phyloP scores from a whole-genome alignment of 2,888 invertebrate species.

The Cosmorhoe ocellata region DNA sequence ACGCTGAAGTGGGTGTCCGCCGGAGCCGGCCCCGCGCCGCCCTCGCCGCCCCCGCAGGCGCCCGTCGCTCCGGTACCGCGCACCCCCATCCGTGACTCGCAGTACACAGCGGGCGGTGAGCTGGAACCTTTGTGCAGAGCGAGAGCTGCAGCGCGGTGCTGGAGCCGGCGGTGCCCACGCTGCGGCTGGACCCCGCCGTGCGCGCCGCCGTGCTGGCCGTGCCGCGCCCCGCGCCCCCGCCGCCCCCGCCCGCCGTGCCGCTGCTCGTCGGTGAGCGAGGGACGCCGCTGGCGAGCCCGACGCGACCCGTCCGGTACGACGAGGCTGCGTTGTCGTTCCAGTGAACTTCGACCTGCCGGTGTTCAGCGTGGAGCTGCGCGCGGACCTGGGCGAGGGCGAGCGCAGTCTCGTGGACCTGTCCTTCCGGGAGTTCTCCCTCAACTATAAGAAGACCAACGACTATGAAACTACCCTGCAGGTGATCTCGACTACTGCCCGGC shows the following conservation, averaged over 20 bases:
- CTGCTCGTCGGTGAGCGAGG: slow-evolving; percentile 21
- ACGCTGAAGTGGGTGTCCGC: slow-evolving; percentile 74
- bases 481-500: too few relatives aligned
- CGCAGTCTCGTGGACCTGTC: slow-evolving; percentile 92
- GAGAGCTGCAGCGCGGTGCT: slow-evolving; percentile 36
- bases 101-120: too few relatives aligned
- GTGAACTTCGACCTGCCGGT: slow-evolving; percentile 88
- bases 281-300: too few relatives aligned
- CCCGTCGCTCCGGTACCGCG: slow-evolving; percentile 1
- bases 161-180: slow-evolving; percentile 67
- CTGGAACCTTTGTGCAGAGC: slow-evolving; percentile 16
- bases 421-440: slow-evolving; percentile 91
- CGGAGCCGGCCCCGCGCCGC: slow-evolving; percentile 29
- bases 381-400: slow-evolving; percentile 86
- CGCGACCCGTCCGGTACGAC: too few relatives aligned
- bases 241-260: slow-evolving; percentile 36
- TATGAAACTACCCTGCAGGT: slow-evolving; percentile 89
- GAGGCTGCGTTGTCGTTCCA: slow-evolving; percentile 37
- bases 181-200: slow-evolving; percentile 84
- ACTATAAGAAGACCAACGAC: slow-evolving; percentile 85
- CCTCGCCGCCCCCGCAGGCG: slow-evolving; percentile 30
- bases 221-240: slow-evolving; percentile 44
- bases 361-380: slow-evolving; percentile 89
- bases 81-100: too few relatives aligned
- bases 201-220: slow-evolving; percentile 78